A percentile compares a stretch with the other conserved stretches of the same genome.
Evolutionary conservation across 2,797 vertebrate species (phyloP).

Genomic region (Sebastes diaconus): DNA sequence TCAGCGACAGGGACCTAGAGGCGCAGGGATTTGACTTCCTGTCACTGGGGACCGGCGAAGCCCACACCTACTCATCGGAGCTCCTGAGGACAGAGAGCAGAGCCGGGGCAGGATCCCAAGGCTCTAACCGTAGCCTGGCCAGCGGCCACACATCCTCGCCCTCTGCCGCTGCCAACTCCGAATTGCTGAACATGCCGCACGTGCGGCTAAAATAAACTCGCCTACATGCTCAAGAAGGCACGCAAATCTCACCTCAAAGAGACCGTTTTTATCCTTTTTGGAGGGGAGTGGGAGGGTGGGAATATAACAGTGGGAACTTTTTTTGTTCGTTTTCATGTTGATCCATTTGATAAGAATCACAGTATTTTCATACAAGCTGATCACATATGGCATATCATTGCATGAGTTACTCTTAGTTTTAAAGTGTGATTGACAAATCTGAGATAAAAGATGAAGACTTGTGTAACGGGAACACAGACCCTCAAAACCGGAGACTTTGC

Average conservation of each 20-base stretch:
- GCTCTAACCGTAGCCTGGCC: slow-evolving; percentile 84
- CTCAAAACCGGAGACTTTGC: background rate
- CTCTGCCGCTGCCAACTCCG: slow-evolving; percentile 81
- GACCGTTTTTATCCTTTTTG: slow-evolving; percentile 61
- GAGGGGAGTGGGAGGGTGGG: slow-evolving; percentile 27
- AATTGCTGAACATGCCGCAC: slow-evolving; percentile 89
- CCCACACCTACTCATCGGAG: slow-evolving; percentile 85
- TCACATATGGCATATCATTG: slow-evolving; percentile 87
- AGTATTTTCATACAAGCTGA: slow-evolving; percentile 83
- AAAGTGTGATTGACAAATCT: slow-evolving; percentile 58
- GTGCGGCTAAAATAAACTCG: slow-evolving; percentile 91
- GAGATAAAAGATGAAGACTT: slow-evolving; percentile 15
- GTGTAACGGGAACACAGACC: slow-evolving; percentile 39
- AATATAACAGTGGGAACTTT: slow-evolving; percentile 22
- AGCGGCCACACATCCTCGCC: slow-evolving; percentile 65
- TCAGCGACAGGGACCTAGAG: slow-evolving; percentile 93
- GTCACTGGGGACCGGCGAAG: slow-evolving; percentile 81
- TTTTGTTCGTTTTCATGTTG: slow-evolving; percentile 63
- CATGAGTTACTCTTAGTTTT: slow-evolving; percentile 86
- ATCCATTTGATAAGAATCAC: slow-evolving; percentile 75
- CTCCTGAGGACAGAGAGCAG: slow-evolving; percentile 90
- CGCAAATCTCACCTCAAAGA: slow-evolving; percentile 54
- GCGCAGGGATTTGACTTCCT: slow-evolving; percentile 84
- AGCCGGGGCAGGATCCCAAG: slow-evolving; percentile 78
- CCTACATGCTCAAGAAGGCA: slow-evolving; percentile 11